phyloP scores from a whole-genome alignment of 2,797 vertebrate genomes.

The Petrocephalus sullivani region DNA sequence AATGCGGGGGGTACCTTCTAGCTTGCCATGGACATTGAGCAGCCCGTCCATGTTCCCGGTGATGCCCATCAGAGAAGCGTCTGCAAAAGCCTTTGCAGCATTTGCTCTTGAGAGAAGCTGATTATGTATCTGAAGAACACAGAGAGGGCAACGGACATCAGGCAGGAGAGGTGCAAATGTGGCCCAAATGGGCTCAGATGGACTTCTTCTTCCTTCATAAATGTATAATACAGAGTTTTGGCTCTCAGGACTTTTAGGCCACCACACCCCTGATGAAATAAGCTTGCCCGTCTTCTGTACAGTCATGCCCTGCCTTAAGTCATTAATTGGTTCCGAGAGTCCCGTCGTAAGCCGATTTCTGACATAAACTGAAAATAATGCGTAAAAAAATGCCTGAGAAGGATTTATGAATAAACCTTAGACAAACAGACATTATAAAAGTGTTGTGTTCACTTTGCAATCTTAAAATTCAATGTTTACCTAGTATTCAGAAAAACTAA shows the following conservation, averaged over 20 bases:
- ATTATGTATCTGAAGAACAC: conserved; percentile 57
- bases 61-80: conserved; percentile 65
- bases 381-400: no score
- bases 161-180: not conserved
- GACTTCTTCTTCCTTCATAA: not conserved
- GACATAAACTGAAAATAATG: no score
- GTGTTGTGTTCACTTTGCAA: no score
- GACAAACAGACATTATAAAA: no score
- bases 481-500: no score
- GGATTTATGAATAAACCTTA: no score
- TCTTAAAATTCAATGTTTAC: no score
- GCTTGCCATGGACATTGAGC: conserved; percentile 65
- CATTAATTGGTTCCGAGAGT: no score
- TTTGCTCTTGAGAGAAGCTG: conserved; percentile 69
- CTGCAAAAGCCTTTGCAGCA: conserved; percentile 62
- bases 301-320: no score
- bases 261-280: not conserved
- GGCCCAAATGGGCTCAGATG: not conserved
- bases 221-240: not conserved
- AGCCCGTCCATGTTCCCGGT: conserved; percentile 66
- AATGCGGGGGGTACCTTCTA: conserved; percentile 62
- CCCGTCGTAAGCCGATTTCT: no score
- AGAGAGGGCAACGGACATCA: not conserved
- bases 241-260: not conserved
- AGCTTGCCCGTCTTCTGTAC: not conserved